Conservation (phyloP, 2,888 invertebrate genomes). For the Hipparchia semele region DNA sequence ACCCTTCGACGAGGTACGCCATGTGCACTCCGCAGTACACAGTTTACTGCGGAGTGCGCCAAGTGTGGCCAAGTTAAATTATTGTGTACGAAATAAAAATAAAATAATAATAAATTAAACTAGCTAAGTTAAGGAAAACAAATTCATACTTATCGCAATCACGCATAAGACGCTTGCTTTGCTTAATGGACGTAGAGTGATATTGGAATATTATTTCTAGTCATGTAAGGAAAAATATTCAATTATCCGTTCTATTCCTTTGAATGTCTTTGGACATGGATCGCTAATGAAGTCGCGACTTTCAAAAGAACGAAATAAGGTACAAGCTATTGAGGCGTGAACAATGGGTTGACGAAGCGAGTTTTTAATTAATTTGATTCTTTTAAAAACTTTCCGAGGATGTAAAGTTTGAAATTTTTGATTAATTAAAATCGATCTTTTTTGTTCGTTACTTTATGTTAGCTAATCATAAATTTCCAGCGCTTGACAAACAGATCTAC, state of each 20-base stretch:
- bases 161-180: background rate
- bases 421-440: constrained; percentile 4
- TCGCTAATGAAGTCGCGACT: constrained; percentile 26
- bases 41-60: too few relatives aligned
- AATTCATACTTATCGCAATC: too few relatives aligned
- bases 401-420: constrained; percentile 7
- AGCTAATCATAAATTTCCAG: background rate
- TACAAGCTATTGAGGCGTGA: constrained; percentile 17
- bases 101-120: too few relatives aligned
- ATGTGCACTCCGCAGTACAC: too few relatives aligned
- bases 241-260: background rate
- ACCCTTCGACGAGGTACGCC: too few relatives aligned
- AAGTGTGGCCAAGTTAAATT: too few relatives aligned
- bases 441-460: background rate
- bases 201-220: background rate
- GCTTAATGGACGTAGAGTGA: background rate
- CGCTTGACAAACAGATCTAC: background rate
- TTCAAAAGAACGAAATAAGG: constrained; percentile 18
- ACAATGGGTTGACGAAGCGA: constrained; percentile 17
- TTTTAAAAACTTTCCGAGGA: constrained; percentile 7
- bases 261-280: constrained; percentile 26
- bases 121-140: too few relatives aligned
- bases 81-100: too few relatives aligned
- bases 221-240: background rate
- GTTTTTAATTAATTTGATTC: constrained; percentile 10